A percentile compares a stretch with the other conserved stretches of the same genome.
Evolutionary conservation across 1,140 invertebrate species (phyloP).

Genomic region (Lepidostoma basale): DNA sequence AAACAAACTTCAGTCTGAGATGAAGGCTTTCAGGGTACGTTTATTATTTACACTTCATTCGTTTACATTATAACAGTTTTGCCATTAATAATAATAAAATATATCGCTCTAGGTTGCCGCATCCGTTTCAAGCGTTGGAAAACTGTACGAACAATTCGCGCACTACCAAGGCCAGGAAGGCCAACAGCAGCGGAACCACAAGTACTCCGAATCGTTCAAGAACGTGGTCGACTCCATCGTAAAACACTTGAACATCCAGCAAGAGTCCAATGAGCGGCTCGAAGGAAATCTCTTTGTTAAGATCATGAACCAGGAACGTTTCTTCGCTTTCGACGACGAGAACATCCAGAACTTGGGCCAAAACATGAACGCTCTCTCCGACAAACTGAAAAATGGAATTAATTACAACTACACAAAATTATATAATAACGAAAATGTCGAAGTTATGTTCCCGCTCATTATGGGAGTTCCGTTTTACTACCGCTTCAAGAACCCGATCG

Average conservation of each 20-base stretch:
- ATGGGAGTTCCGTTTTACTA: constrained; percentile 71
- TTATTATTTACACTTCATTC: background rate
- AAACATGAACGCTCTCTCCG: constrained; percentile 49
- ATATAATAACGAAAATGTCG: constrained; percentile 58
- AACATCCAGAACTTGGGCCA: constrained; percentile 58
- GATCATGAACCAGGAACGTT: constrained; percentile 53
- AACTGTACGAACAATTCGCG: constrained; percentile 55
- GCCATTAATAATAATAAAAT: background rate
- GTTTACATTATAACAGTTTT: background rate
- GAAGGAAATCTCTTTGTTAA: constrained; percentile 62
- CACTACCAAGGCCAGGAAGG: constrained; percentile 48
- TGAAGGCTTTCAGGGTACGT: constrained; percentile 51
- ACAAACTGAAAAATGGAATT: constrained; percentile 54
- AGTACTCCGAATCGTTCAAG: constrained; percentile 9
- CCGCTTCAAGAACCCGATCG: constrained; percentile 62
- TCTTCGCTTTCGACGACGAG: constrained; percentile 64
- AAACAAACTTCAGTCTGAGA: constrained; percentile 56
- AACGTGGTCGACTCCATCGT: constrained; percentile 60
- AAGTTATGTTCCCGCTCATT: constrained; percentile 67
- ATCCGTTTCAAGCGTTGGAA: constrained; percentile 60
- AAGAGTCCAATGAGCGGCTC: constrained; percentile 58
- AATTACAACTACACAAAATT: constrained; percentile 64
- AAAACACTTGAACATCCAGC: constrained; percentile 63
- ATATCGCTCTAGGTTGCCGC: constrained; percentile 44
- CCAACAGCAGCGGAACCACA: background rate